These are phyloP conservation scores for Cebidichthys violaceus DNA, from an alignment of 2,113 vertebrate genomes.

Conservation along the genomic window DNA sequence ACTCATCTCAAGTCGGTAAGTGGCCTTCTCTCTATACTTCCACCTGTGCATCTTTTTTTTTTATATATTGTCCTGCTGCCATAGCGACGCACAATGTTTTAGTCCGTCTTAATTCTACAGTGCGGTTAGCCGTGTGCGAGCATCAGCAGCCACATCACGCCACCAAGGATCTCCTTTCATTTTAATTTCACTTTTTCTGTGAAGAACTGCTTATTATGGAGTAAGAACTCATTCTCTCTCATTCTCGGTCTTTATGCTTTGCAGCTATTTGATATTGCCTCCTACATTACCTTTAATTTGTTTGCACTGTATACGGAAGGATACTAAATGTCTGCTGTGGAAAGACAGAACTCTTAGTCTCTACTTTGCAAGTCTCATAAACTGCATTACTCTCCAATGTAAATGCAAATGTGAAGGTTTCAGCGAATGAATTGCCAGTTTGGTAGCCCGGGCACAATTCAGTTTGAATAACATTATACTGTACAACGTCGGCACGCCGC, in stretches of 20 bases:
- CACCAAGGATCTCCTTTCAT: conserved; percentile 26
- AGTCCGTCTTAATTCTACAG: background rate
- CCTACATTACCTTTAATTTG: conserved; percentile 27
- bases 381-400: conserved; percentile 28
- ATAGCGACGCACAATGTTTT: background rate
- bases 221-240: conserved; percentile 1
- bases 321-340: conserved; percentile 14
- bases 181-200: background rate
- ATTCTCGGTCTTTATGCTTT: conserved; percentile 1
- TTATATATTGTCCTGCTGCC: background rate
- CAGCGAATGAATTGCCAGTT: conserved; percentile 8
- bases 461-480: conserved; percentile 31
- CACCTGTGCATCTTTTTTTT: background rate
- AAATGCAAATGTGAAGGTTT: conserved; percentile 49
- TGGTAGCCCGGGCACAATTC: conserved; percentile 5
- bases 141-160: background rate
- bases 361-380: conserved; percentile 17
- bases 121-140: background rate
- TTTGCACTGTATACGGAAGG: conserved; percentile 24
- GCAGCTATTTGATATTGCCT: conserved; percentile 37
- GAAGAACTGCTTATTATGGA: background rate
- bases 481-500: background rate
- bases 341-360: conserved; percentile 23
- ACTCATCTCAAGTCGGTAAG: conserved; percentile 84
- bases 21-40: conserved; percentile 29